A percentile compares a stretch with the other conserved stretches of the same genome.
Conservation (phyloP, 2,113 vertebrate genomes). For the Anhinga rufa region DNA sequence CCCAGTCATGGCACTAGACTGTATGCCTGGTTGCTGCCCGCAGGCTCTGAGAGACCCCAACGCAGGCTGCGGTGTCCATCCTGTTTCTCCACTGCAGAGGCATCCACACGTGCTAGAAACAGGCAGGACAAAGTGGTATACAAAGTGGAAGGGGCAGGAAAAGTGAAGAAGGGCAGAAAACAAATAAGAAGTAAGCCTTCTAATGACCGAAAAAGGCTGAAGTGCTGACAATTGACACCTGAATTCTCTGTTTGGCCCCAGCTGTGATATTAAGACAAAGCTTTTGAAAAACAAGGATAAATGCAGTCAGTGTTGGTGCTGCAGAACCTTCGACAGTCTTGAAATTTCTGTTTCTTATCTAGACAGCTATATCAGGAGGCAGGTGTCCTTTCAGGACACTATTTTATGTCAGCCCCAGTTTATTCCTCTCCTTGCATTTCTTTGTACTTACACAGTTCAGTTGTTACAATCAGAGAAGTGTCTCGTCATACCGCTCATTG, state of each 20-base stretch:
- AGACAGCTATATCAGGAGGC: not conserved
- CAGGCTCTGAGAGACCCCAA: not conserved
- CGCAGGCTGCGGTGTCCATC: rapidly evolving
- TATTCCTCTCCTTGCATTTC: not conserved
- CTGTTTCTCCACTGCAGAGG: not conserved
- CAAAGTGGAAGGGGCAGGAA: not conserved
- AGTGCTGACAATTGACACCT: not conserved
- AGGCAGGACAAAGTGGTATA: not conserved
- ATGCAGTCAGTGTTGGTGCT: not conserved
- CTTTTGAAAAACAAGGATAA: not conserved
- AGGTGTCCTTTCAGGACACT: not conserved
- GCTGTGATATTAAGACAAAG: not conserved
- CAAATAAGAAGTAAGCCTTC: not conserved
- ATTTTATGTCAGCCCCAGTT: not conserved
- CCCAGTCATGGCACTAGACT: not conserved
- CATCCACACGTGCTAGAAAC: not conserved
- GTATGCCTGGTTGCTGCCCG: not conserved
- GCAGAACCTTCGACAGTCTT: not conserved
- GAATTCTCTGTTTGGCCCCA: not conserved
- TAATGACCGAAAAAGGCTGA: not conserved
- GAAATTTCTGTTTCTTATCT: not conserved
- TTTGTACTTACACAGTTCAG: not conserved
- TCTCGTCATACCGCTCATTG: rapidly evolving
- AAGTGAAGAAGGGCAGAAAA: not conserved
- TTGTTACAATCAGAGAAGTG: not conserved